Percentiles rank a stretch among this genome's conserved stretches.
phyloP scores from a whole-genome alignment of 1,140 invertebrate species.

The Sarcophaga bullata region DNA sequence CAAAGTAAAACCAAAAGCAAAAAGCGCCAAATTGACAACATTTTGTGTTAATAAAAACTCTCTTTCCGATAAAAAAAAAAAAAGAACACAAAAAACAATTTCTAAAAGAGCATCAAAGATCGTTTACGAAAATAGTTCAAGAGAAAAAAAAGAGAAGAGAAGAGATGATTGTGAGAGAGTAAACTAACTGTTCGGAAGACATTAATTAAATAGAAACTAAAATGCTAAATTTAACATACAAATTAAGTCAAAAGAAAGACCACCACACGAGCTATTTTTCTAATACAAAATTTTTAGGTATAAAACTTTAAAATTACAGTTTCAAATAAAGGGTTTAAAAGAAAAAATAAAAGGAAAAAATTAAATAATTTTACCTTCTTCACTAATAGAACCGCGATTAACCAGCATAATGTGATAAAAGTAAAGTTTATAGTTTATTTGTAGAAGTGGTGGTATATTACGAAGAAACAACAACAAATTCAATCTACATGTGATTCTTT shows the following conservation, averaged over 20 bases:
- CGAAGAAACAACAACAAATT: background rate
- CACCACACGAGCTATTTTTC: background rate
- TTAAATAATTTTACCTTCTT: slow-evolving; percentile 11
- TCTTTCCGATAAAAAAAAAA: no score
- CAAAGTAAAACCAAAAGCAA: no score
- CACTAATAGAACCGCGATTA: slow-evolving; percentile 27
- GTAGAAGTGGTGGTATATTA: background rate
- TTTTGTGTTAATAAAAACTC: no score
- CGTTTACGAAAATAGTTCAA: background rate
- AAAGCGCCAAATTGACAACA: no score
- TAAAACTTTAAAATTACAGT: background rate
- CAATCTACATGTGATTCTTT: background rate
- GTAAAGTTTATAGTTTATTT: no score
- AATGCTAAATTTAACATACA: background rate
- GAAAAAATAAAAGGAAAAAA: background rate
- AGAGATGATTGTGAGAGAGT: background rate
- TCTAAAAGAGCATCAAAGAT: no score
- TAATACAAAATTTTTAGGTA: background rate
- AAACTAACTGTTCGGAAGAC: background rate
- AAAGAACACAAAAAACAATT: no score
- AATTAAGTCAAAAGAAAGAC: background rate
- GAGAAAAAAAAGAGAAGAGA: background rate
- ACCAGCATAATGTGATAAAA: slow-evolving; percentile 19
- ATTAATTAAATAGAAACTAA: no score
- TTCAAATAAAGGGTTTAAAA: background rate